Base-by-base conservation (phyloP, 2,113 vertebrate genomes). In the Eudyptes chrysolophus region DNA sequence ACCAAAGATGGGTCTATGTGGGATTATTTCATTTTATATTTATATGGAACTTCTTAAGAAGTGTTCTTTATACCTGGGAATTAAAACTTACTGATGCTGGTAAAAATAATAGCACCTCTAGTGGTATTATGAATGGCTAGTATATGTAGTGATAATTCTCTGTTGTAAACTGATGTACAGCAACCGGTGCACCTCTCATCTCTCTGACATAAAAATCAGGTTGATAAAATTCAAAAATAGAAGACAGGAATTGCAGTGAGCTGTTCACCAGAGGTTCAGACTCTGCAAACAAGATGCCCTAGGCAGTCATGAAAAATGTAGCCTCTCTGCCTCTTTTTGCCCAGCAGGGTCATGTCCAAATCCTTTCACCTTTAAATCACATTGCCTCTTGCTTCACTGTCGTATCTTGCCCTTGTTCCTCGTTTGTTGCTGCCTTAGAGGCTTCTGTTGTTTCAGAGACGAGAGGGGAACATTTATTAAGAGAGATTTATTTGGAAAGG, bases 401-500 rank as follows among this genome's bases (percentile, higher is more conserved):
- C 91, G 58, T n/a, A 79, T 94, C 87, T 92, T 93, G 69, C 84
- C 84, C 81, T 95, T 82, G 11, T 62, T 97, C 84, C 78, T 54
- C 2, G 49, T 89, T 91, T 82, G 84, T 79, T 94, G 74, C 69
- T 96, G 80, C 90, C 86, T 97, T 92, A 76, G 87, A 96, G 84
- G 68, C 75, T 94, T 82, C 38, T 91, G 61, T 87, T 95, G 55
- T 88, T 97, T 58, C 64, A 40, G 77, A 94, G 44, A 91, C 52
- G 22, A 76, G 66, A 95, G 61, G 92, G 44, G 65, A 95, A 44
- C 92, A 88, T 90, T 94, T 91, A 89, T 96, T 94, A 93, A 70
- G 75, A 57, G 74, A 94, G 72, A 96, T 97, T 96, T 97, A 97
- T 97, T 87, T 90, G 72, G 32, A 97, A 96, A 97, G 92, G 96